A percentile compares a stretch with the other conserved stretches of the same genome.
phyloP scores from a whole-genome alignment of 2,113 vertebrate species.

The Esox niger region DNA sequence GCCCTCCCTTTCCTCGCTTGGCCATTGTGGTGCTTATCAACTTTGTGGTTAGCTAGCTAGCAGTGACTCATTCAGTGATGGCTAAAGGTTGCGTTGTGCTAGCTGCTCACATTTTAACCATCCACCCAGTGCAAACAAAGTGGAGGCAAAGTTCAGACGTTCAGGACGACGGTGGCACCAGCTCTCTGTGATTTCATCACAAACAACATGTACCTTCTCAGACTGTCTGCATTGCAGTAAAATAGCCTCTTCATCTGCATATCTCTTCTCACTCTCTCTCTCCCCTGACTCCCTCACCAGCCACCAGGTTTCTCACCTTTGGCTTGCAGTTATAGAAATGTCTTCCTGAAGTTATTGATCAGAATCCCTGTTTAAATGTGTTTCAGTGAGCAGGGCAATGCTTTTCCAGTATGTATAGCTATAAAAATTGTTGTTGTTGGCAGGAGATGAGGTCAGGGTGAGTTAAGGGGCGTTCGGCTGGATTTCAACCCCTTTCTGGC shows the following conservation, averaged over 20 bases:
- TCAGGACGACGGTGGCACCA: constrained; percentile 28
- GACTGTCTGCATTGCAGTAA: constrained; percentile 59
- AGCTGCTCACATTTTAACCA: constrained; percentile 33
- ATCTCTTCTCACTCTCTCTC: constrained; percentile 18
- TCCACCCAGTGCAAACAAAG: constrained; percentile 51
- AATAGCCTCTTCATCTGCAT: constrained; percentile 46
- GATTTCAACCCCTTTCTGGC: too few relatives aligned
- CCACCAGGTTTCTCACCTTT: constrained; percentile 2
- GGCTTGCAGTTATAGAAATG: background rate
- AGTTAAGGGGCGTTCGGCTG: too few relatives aligned
- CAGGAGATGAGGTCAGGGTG: too few relatives aligned
- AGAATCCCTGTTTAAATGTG: background rate
- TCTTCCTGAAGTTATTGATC: constrained; percentile 21
- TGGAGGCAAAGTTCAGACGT: constrained; percentile 64
- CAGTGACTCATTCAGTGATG: constrained; percentile 39
- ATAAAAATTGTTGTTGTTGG: too few relatives aligned
- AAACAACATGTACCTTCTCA: constrained; percentile 23
- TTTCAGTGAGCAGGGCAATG: too few relatives aligned
- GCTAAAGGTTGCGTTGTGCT: constrained; percentile 41
- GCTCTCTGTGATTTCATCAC: constrained; percentile 42
- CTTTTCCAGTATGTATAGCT: too few relatives aligned
- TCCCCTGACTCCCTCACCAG: constrained; percentile 3
- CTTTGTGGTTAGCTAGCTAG: constrained; percentile 1
- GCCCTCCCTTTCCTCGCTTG: constrained; percentile 38
- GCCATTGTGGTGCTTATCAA: constrained; percentile 39